phyloP scores from a whole-genome alignment of 92 coral and sea anemone genomes.

The Plumapathes pennacea region DNA sequence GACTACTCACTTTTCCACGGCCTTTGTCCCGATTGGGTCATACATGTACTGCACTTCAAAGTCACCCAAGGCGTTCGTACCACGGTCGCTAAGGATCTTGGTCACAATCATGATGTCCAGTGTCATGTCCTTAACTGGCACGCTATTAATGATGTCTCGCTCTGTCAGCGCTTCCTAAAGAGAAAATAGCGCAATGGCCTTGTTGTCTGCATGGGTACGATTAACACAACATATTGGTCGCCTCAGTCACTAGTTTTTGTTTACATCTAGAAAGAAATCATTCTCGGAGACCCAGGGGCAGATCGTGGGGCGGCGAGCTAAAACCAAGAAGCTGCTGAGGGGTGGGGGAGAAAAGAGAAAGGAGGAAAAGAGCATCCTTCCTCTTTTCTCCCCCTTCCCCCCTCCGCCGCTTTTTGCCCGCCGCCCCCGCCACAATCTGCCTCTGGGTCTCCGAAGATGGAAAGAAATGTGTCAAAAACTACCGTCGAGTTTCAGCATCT shows the following conservation, averaged over 20 bases:
- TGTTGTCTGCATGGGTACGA: too few relatives aligned
- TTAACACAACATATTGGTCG: too few relatives aligned
- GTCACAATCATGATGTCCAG: slow-evolving; percentile 95
- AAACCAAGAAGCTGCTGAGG: neutral
- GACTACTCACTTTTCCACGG: slow-evolving; percentile 69
- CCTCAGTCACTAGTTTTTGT: too few relatives aligned
- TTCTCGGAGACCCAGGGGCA: too few relatives aligned
- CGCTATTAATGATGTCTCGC: slow-evolving; percentile 73
- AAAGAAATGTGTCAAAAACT: too few relatives aligned
- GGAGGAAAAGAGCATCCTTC: neutral
- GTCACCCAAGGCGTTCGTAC: slow-evolving; percentile 92
- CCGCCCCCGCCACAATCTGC: neutral
- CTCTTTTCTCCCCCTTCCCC: neutral
- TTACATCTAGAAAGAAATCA: too few relatives aligned
- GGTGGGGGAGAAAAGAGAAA: neutral
- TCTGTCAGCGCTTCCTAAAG: slow-evolving; percentile 71
- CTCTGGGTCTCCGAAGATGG: too few relatives aligned
- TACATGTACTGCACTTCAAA: slow-evolving; percentile 97
- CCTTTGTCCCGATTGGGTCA: slow-evolving; percentile 84
- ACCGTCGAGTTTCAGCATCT: too few relatives aligned
- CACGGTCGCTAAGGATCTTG: slow-evolving; percentile 98
- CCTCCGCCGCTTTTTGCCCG: neutral
- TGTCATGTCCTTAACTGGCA: slow-evolving; percentile 95
- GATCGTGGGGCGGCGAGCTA: too few relatives aligned
- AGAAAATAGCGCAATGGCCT: neutral